Base-by-base conservation (phyloP, 2,113 vertebrate genomes). In the Saccopteryx leptura region DNA sequence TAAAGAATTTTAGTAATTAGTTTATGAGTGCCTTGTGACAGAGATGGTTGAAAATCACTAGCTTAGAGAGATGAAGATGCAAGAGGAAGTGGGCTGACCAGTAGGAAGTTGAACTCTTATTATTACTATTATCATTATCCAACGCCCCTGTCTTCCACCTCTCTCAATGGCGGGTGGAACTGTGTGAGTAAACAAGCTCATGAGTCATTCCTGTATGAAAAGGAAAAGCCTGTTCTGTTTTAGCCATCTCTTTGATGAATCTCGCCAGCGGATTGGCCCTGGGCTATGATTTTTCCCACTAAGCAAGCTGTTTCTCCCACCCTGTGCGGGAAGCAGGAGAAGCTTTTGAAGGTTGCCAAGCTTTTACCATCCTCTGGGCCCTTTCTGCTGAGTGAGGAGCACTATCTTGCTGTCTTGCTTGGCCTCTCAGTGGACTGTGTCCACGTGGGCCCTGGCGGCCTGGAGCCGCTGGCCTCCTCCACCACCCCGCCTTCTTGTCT, bases 321-420 rank as follows among this genome's bases (percentile, higher is more conserved):
- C 23, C 79, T 39, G 28, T 26, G 21, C 86, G 96, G 96, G 91
- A 97, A 97, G 91, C 52, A 72, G 76, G 58, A 84, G 90, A 97
- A 86, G 33, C 96, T 92, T 97, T 94, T 97, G 92, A 95, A 95
- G 65, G 65, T 60, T 72, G 91, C 97, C 97, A 96, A 90, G 54
- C 66, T 90, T 90, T 86, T 74, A 24, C 81, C 18, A n/a, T 91
- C 60, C 68, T 92, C 78, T 91, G 74, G 88, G 65, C 26, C 81
- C 83, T 94, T 93, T 61, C 61, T 85, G 68, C 69, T 17, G n/a
- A 95, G 56, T 0, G 21, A 88, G 85, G 17, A 84, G 56, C 28
- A 18, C 39, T 39, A 5, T 91, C 82, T 95, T 50, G 63, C 63
- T 71, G 19, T 93, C 78, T 82, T 71, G 63, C 58, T 94, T 90